Base-by-base conservation (phyloP, 2,113 vertebrate genomes). In the Phyllostomus hastatus region DNA sequence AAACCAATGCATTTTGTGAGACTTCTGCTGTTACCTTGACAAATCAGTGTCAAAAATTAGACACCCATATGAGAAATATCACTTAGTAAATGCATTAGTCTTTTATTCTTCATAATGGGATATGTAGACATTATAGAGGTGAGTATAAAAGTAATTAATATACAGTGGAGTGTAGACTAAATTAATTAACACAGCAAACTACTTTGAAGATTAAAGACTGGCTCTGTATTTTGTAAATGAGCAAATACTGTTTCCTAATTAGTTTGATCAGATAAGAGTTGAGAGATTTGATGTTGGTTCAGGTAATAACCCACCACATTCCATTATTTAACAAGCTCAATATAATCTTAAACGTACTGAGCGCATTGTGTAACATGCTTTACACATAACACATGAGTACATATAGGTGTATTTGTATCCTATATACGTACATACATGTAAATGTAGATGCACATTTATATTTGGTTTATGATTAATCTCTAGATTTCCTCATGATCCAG, bases 231-330 rank as follows among this genome's bases (percentile, higher is more conserved):
- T 98, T 97, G 41, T 87, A 94, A 95, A 91, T 19, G 15, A 86
- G 52, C 22, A 97, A 83, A 96, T 64, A 76, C 38, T 96, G 64
- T 72, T 96, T 90, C 28, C 81, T 69, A 86, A 90, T 97, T 97
- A 91, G 33, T 94, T 95, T 97, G 43, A 96, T 93, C 97, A 97
- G 96, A 82, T 41, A 83, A 64, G 81, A 50, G 76, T 79, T 92
- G 89, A 97, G 83, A 57, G 17, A 88, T 38, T 88, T 48, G 70
- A 28, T 14, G 91, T 91, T 93, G 54, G 1, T 20, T 82, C 50
- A 81, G 86, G 48, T 94, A 96, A 83, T 84, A 92, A 64, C 31
- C 78, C 24, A 75, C 10, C 14, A 94, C 2, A 20, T 94, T 76
- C 31, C 43, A 26, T 4, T 54, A 31, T 80, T 89, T 64, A 92